Base-by-base conservation (phyloP, 1,140 invertebrate species). In the Brachystomella parvula region DNA sequence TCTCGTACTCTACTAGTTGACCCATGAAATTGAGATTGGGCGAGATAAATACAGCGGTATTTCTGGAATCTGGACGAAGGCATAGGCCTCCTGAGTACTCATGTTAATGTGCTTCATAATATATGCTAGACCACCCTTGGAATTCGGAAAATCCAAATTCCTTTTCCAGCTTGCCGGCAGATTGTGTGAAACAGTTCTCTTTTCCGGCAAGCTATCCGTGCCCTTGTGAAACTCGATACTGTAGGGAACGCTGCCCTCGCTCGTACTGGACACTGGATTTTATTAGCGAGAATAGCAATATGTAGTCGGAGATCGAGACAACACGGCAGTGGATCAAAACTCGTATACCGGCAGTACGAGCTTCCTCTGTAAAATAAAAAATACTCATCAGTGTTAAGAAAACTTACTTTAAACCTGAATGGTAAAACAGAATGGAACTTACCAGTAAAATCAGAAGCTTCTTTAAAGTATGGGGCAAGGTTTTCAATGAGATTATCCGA, bases 21-120 rank as follows among this genome's bases (percentile, higher is more conserved):
- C 89, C 92, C 87, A 98, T 94, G 79, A 98, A 98, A 76, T 97
- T 97, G 56, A 98, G 84, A 79, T 98, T 96, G 0, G 94, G 94
- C 57, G 92, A 94, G 73, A 98, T 96, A 76, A n/a, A 96, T 96
- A 31, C 87, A 84, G 57, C 94, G 82, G 56, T 87, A 86, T 56
- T 83, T 83, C 76, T 95, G n/a, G n/a, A n/a, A n/a, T n/a, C n/a
- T n/a, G 93, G 39, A 97, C 93, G 74, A 88, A 84, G 72, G 88
- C 86, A 80, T 92, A 96, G 2, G 93, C 92, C 73, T 96, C 90
- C 30, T 90, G 82, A 83, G 94, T 90, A n/a, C 85, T 86, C 75
- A 94, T 78, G 57, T 85, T 84, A 72, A 89, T 88, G 79, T 93
- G 88, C 72, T 89, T 87, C 89, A 97, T 95, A 68, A 96, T 84